These are phyloP conservation scores for Diadumene lineata DNA, from an alignment of 92 coral and sea anemone genomes.

Conservation along the genomic window DNA sequence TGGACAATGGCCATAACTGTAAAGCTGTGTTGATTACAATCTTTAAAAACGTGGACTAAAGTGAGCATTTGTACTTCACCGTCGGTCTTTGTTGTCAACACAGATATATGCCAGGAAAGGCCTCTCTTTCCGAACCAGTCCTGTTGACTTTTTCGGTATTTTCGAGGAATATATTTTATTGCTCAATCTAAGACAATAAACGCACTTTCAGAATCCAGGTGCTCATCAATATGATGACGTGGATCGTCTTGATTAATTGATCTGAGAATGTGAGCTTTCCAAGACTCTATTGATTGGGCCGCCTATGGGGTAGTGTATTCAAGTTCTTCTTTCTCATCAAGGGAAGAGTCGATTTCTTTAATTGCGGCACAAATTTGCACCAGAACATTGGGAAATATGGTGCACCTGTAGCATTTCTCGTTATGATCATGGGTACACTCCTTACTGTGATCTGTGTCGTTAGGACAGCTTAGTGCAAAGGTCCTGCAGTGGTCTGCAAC, in stretches of 20 bases:
- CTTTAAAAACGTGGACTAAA: conserved; percentile 8
- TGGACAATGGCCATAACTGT: conserved; percentile 19
- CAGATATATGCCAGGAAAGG: conserved; percentile 36
- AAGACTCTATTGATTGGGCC: conserved; percentile 33
- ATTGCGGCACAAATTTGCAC: conserved; percentile 6
- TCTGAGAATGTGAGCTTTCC: conserved; percentile 54
- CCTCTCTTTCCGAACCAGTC: conserved; percentile 56
- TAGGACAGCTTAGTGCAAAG: conserved; percentile 28
- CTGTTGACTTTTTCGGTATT: conserved; percentile 48
- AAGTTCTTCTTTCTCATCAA: conserved; percentile 31
- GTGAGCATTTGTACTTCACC: not conserved
- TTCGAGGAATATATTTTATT: conserved; percentile 45
- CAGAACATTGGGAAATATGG: not conserved
- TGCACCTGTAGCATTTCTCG: conserved; percentile 25
- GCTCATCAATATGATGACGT: conserved; percentile 26
- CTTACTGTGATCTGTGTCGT: not conserved
- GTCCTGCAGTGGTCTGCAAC: conserved; percentile 36
- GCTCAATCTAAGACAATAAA: conserved; percentile 45
- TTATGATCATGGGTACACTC: conserved; percentile 24
- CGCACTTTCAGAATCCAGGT: conserved; percentile 15
- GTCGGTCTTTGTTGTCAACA: not conserved
- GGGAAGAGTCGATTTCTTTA: not conserved
- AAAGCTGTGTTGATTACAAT: conserved; percentile 12
- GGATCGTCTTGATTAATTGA: conserved; percentile 50
- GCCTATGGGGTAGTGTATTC: conserved; percentile 34